These are phyloP conservation scores for Pterois miles DNA, from an alignment of 2,797 vertebrate species.

Conservation along the genomic window DNA sequence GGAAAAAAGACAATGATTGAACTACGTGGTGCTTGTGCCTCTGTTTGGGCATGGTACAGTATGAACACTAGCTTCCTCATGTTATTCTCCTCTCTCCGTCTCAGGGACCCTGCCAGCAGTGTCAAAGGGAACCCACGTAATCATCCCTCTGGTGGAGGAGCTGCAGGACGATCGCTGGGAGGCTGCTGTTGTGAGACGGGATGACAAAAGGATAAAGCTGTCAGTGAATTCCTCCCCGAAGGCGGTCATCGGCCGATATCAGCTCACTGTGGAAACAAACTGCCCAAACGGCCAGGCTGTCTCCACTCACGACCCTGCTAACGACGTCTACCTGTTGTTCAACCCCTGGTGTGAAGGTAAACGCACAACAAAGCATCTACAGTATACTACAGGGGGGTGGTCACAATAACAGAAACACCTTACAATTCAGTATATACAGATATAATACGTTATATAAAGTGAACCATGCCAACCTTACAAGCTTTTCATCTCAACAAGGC, in stretches of 20 bases:
- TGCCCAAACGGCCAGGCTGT: conserved; percentile 66
- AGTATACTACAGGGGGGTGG: not conserved
- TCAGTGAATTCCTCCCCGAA: conserved; percentile 81
- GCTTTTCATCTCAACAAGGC: not conserved
- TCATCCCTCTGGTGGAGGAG: conserved; percentile 79
- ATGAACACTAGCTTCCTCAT: not conserved
- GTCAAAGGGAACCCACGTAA: conserved; percentile 85
- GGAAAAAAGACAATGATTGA: not conserved
- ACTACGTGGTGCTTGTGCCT: not conserved
- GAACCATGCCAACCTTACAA: not conserved
- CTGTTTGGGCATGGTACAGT: not conserved
- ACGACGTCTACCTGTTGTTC: conserved; percentile 88
- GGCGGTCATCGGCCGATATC: conserved; percentile 85
- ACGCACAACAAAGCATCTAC: conserved; percentile 2
- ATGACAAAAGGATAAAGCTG: conserved; percentile 72
- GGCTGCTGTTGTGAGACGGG: conserved; percentile 77
- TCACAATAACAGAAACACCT: conserved; percentile 1
- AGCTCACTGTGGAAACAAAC: conserved; percentile 81
- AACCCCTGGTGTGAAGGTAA: conserved; percentile 93
- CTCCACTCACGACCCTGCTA: conserved; percentile 74
- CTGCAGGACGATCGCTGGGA: conserved; percentile 81
- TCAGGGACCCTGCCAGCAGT: conserved; percentile 78
- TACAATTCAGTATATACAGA: too few relatives aligned
- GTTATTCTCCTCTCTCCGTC: not conserved
- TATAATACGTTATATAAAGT: too few relatives aligned